phyloP scores from a whole-genome alignment of 2,113 vertebrate species.

The Hydropotes inermis region DNA sequence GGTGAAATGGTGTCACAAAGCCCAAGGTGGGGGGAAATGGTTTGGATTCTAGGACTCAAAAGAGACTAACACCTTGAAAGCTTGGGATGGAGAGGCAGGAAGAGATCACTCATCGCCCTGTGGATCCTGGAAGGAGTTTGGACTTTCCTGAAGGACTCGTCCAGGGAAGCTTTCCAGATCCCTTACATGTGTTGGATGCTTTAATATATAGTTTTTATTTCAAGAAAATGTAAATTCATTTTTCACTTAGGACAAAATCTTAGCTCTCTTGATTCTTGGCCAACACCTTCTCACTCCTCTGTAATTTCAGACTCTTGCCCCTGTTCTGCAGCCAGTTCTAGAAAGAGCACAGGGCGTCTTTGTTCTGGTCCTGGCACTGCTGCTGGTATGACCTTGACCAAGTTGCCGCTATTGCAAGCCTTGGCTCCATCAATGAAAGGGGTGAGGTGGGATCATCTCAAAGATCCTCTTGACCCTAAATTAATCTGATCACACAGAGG shows the following conservation, averaged over 20 bases:
- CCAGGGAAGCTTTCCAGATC: background rate
- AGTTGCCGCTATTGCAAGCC: background rate
- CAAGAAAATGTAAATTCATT: background rate
- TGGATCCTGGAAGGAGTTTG: background rate
- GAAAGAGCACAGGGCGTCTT: background rate
- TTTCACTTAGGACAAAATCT: background rate
- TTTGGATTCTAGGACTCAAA: background rate
- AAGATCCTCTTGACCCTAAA: background rate
- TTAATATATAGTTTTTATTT: background rate
- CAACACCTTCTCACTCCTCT: background rate
- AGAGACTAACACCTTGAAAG: too few relatives aligned
- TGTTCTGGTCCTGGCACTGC: background rate
- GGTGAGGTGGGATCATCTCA: background rate
- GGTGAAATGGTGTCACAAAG: background rate
- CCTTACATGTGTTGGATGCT: background rate
- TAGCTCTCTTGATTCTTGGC: background rate
- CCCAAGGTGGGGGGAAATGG: background rate
- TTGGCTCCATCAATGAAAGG: background rate
- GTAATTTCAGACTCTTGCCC: background rate
- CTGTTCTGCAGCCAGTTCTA: background rate
- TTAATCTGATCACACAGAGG: background rate
- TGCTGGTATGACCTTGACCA: background rate
- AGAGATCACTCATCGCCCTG: rapidly evolving
- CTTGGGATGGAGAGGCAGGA: background rate
- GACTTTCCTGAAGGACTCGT: background rate